Evolutionary conservation across 2,113 vertebrate species (phyloP).

Genomic region (Crocuta crocuta): DNA sequence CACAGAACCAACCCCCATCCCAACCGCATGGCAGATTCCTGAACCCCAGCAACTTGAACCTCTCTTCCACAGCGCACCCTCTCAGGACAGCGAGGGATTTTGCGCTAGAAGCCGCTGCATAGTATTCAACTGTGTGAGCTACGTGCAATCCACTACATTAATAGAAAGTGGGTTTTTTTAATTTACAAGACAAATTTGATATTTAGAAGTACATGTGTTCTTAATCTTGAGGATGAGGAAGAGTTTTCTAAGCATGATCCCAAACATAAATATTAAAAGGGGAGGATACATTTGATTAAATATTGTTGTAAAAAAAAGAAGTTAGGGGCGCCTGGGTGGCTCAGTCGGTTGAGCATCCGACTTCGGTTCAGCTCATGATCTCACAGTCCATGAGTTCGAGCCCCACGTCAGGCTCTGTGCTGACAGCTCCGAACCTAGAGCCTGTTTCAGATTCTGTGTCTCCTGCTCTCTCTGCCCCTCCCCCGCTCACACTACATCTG

Average conservation of each 20-base stretch:
- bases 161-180: neutral
- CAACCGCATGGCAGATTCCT: neutral
- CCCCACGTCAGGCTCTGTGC: neutral
- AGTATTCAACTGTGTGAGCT: neutral
- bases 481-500: no score
- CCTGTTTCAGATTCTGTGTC: neutral
- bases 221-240: neutral
- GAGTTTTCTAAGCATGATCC: neutral
- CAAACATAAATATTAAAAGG: conserved; percentile 25
- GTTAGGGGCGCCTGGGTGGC: neutral
- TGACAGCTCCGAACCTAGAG: neutral
- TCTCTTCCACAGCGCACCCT: accelerated
- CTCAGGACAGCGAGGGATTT: neutral
- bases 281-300: neutral
- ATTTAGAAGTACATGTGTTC: conserved; percentile 26
- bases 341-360: neutral
- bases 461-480: neutral
- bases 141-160: neutral
- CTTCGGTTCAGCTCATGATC: neutral
- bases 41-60: neutral
- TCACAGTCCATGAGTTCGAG: neutral
- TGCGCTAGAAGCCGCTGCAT: neutral
- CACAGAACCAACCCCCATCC: neutral
- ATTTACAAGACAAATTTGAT: neutral
- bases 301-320: neutral